These are phyloP conservation scores for Characodon lateralis DNA, from an alignment of 2,797 vertebrate species.

Conservation along the genomic window DNA sequence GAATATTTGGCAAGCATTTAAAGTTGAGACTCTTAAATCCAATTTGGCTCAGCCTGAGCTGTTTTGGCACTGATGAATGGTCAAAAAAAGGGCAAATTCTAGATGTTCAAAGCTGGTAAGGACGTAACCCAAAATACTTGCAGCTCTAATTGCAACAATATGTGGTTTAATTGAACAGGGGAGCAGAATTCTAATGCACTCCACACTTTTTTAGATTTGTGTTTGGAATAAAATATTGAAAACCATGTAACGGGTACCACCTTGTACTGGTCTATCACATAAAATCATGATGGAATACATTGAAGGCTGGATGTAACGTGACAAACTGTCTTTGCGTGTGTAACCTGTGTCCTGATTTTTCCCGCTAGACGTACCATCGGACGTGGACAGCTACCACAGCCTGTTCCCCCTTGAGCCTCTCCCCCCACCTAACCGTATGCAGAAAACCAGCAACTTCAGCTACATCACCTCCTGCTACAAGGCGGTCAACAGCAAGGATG, in stretches of 20 bases:
- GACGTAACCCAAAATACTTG: no score
- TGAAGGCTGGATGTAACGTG: not conserved
- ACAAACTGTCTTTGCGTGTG: not conserved
- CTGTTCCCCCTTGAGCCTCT: conserved; percentile 96
- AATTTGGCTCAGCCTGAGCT: no score
- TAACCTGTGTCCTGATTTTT: not conserved
- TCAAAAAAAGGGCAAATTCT: no score
- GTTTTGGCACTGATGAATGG: no score
- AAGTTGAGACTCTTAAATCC: no score
- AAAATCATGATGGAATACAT: not conserved
- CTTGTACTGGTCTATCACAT: not conserved
- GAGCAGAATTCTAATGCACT: not conserved
- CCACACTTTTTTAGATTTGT: not conserved
- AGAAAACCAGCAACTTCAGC: conserved; percentile 99
- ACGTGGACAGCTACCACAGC: conserved; percentile 99
- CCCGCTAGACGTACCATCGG: conserved; percentile 89
- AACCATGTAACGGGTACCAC: not conserved
- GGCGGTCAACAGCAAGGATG: conserved; percentile 98
- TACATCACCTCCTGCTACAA: conserved; percentile 99
- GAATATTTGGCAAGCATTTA: no score
- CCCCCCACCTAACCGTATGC: conserved; percentile 94
- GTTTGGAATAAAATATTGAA: not conserved
- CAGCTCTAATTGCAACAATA: no score
- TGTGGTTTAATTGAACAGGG: no score
- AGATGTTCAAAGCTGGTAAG: no score